Evolutionary conservation across 1,140 invertebrate species (phyloP), one percentile per base, ranked within the genome.

Genomic region (Idris sp.): DNA sequence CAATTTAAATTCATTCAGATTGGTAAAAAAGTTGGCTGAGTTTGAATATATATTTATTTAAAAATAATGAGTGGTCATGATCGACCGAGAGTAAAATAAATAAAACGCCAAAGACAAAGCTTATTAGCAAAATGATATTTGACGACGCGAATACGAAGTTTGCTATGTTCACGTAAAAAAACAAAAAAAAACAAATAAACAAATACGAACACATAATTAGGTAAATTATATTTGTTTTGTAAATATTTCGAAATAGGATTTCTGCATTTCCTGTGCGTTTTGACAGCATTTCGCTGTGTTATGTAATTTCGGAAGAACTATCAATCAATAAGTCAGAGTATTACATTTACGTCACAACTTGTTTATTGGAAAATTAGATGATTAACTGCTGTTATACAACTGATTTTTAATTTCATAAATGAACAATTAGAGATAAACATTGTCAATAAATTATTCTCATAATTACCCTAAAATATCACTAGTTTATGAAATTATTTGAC

Each of bases 101-200:
- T 36, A 15, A 48, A 35, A 30, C 14, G 22, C 28, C 58, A 58
- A 43, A 33, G 31, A 56, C 31, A 56, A 41, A 46, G 19, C 61
- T 81, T 81, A 82, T 82, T 81, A 81, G 65, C 40, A 71, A 53
- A 80, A 80, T 80, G 71, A 79, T 81, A 81, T 81, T 79, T 81
- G 74, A 77, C 62, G 31, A 36, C 43, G 46, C n/a, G 64, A 76
- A 76, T 77, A 79, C 44, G 64, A 25, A 38, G 44, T 68, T 79
- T 36, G 78, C 61, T n/a, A 40, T 80, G 68, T 79, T 58, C 15
- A 43, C 19, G 44, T 16, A 25, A n/a, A n/a, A n/a, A n/a, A n/a
- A n/a, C n/a, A n/a, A n/a, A n/a, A n/a, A n/a, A n/a, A n/a, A n/a
- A n/a, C n/a, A 25, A 68, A 69, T 40, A 48, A 59, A 68, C 31